These are phyloP conservation scores for Neuroscelio doddi DNA, from an alignment of 2,888 invertebrate species.

Conservation along the genomic window DNA sequence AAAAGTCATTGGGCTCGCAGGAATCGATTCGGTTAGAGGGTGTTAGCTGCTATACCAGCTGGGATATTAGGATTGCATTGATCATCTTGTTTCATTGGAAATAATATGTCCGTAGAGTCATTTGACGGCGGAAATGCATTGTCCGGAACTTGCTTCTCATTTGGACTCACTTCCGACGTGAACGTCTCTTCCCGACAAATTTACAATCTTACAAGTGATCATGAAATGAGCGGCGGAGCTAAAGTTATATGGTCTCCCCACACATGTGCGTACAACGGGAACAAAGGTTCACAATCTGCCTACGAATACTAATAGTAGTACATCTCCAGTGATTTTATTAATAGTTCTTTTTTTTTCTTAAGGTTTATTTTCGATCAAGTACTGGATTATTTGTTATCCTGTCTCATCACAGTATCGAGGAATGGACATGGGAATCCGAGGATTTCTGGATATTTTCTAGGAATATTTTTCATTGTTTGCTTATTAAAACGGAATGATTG, in stretches of 20 bases:
- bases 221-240: slow-evolving; percentile 68
- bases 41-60: slow-evolving; percentile 60
- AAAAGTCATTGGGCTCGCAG: slow-evolving; percentile 19
- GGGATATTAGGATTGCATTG: slow-evolving; percentile 43
- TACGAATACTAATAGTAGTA: slow-evolving; percentile 56
- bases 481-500: slow-evolving; percentile 71
- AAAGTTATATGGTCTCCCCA: slow-evolving; percentile 73
- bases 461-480: slow-evolving; percentile 61
- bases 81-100: slow-evolving; percentile 43
- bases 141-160: not conserved
- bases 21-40: slow-evolving; percentile 45
- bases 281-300: slow-evolving; percentile 68
- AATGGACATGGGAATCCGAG: slow-evolving; percentile 42
- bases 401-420: slow-evolving; percentile 48
- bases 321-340: slow-evolving; percentile 45
- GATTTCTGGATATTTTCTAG: slow-evolving; percentile 48
- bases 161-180: slow-evolving; percentile 25
- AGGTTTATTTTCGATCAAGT: slow-evolving; percentile 34
- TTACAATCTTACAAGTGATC: slow-evolving; percentile 48
- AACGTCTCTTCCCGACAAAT: slow-evolving; percentile 30
- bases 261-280: slow-evolving; percentile 72
- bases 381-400: slow-evolving; percentile 40
- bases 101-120: slow-evolving; percentile 12
- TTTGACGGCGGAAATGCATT: slow-evolving; percentile 8
- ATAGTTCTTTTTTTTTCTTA: slow-evolving; percentile 49